Percentiles rank a stretch among this genome's conserved stretches.
Conservation (phyloP, 2,888 invertebrate genomes). For the Labia minor region DNA sequence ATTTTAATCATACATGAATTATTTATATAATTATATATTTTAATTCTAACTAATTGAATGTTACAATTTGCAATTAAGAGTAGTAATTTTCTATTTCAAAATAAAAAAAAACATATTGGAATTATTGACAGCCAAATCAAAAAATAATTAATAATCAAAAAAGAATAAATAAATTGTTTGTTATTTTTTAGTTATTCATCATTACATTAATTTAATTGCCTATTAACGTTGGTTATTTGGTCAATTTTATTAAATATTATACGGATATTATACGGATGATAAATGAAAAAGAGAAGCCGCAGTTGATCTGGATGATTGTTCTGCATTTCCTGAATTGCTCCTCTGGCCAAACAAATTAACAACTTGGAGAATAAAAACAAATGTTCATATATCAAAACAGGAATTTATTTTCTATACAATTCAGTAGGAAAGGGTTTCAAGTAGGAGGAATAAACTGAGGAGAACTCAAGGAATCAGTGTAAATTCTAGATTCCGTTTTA, state of each 20-base stretch:
- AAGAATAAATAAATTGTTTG: no score
- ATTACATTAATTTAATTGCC: no score
- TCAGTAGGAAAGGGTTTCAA: not conserved
- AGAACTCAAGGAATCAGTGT: constrained; percentile 20
- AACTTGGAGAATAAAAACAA: not conserved
- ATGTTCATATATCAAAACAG: not conserved
- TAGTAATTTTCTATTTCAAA: no score
- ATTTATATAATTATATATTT: no score
- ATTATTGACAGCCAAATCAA: no score
- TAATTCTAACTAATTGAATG: no score
- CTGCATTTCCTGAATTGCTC: not conserved
- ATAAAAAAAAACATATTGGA: no score
- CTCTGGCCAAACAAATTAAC: not conserved
- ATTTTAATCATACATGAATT: no score
- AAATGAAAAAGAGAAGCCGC: not conserved
- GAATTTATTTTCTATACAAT: not conserved
- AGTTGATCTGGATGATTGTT: not conserved
- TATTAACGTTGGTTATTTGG: not conserved
- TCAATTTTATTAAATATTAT: not conserved
- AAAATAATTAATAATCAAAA: no score
- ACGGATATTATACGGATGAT: not conserved
- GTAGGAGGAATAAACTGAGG: constrained; percentile 17
- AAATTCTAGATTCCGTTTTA: constrained; percentile 25
- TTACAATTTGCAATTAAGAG: no score
- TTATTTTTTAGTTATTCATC: no score